A percentile compares a stretch with the other conserved stretches of the same genome.
These are phyloP conservation scores for Leptarthrus brevirostris DNA, from an alignment of 2,888 invertebrate genomes.

Conservation along the genomic window DNA sequence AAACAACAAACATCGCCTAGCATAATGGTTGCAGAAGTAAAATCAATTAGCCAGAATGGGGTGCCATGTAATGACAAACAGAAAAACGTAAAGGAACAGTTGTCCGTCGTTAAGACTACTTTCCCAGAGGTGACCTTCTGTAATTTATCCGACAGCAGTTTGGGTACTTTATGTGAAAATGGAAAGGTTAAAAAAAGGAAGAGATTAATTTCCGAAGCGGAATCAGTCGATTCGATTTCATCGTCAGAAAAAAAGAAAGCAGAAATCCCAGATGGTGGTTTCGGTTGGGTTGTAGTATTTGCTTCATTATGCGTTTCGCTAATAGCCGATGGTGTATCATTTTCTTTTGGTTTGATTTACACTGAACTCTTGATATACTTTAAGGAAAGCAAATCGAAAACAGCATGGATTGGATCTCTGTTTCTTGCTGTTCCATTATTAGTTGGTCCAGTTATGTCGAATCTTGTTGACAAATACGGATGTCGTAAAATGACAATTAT, in stretches of 20 bases:
- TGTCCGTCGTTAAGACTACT: slow-evolving; percentile 51
- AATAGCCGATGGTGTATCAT: slow-evolving; percentile 92
- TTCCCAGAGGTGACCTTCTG: slow-evolving; percentile 66
- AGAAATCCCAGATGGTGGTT: slow-evolving; percentile 67
- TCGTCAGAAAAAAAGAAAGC: slow-evolving; percentile 64
- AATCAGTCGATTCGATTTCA: slow-evolving; percentile 64
- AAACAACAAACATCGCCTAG: background rate
- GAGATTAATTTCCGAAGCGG: slow-evolving; percentile 61
- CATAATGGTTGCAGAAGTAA: slow-evolving; percentile 44
- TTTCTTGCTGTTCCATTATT: slow-evolving; percentile 90
- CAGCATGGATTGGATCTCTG: slow-evolving; percentile 90
- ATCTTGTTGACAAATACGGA: slow-evolving; percentile 87
- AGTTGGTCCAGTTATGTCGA: slow-evolving; percentile 85
- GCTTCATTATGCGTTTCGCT: slow-evolving; percentile 87
- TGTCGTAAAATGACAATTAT: slow-evolving; percentile 81
- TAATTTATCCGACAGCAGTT: slow-evolving; percentile 59
- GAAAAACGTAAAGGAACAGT: slow-evolving; percentile 62
- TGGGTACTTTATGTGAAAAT: slow-evolving; percentile 16
- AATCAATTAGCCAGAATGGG: slow-evolving; percentile 52
- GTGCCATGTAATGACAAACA: slow-evolving; percentile 56
- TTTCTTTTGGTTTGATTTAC: slow-evolving; percentile 91
- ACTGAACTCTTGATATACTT: slow-evolving; percentile 86
- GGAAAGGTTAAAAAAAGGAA: slow-evolving; percentile 59
- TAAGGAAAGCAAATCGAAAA: slow-evolving; percentile 82
- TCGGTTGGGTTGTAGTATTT: slow-evolving; percentile 75